Conservation (phyloP, 2,797 vertebrate genomes). For the Microctenopoma lineatum region DNA sequence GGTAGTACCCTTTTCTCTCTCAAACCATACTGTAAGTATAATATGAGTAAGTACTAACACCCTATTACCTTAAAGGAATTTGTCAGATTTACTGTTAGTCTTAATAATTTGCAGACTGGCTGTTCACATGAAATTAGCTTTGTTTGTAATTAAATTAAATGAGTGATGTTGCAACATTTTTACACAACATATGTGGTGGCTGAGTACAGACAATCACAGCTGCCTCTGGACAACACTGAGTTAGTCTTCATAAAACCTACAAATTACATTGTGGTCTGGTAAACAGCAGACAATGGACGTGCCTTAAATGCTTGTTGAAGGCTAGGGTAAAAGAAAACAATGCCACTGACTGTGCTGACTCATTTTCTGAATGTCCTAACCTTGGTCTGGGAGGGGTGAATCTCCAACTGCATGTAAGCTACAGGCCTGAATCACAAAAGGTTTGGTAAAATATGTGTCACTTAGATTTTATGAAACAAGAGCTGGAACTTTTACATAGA, state of each 20-base stretch:
- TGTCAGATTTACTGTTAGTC: conserved; percentile 57
- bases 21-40: conserved; percentile 36
- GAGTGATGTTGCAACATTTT: conserved; percentile 49
- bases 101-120: conserved; percentile 43
- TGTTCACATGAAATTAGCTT: conserved; percentile 46
- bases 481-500: background rate
- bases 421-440: conserved; percentile 10
- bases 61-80: conserved; percentile 36
- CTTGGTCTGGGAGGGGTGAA: background rate
- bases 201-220: conserved; percentile 45
- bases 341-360: conserved; percentile 24
- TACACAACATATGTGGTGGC: conserved; percentile 47
- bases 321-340: conserved; percentile 35
- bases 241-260: conserved; percentile 73
- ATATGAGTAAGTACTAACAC: conserved; percentile 42
- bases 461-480: conserved; percentile 3
- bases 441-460: background rate
- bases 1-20: conserved; percentile 37
- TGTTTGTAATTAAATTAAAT: conserved; percentile 50
- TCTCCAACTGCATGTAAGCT: background rate
- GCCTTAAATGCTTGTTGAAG: conserved; percentile 36
- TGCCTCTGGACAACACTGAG: conserved; percentile 63
- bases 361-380: background rate
- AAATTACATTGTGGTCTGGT: conserved; percentile 55
- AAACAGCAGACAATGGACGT: conserved; percentile 54